phyloP scores from a whole-genome alignment of 1,140 invertebrate genomes.

The Euura lappo region DNA sequence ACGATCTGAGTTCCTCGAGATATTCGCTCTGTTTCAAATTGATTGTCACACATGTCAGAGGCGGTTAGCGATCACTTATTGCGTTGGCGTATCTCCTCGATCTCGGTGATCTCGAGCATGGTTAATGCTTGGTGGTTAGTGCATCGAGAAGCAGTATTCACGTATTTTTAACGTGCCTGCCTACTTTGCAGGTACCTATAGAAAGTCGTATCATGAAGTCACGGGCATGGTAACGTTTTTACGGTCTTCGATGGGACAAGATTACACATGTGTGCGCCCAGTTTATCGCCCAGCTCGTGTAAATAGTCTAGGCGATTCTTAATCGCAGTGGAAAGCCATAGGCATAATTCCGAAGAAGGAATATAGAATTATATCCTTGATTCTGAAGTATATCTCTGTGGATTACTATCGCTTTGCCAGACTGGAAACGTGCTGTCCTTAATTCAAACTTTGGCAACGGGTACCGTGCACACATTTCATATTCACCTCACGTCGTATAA shows the following conservation, averaged over 20 bases:
- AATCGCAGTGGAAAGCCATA: no score
- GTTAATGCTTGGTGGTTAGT: background rate
- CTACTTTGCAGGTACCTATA: no score
- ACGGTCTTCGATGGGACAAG: no score
- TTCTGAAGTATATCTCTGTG: background rate
- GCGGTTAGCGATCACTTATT: slow-evolving; percentile 2
- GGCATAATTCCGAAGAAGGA: no score
- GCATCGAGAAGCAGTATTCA: no score
- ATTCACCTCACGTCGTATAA: background rate
- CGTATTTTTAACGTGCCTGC: no score
- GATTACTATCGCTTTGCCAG: background rate
- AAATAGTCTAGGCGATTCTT: no score
- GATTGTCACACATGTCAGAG: slow-evolving; percentile 5
- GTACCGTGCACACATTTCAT: background rate
- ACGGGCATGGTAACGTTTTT: no score
- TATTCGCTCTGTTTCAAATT: slow-evolving; percentile 6
- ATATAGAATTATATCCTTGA: no score
- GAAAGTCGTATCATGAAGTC: no score
- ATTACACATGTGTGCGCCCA: no score
- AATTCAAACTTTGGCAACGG: background rate
- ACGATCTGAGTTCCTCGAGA: slow-evolving; percentile 1
- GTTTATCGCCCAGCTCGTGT: no score
- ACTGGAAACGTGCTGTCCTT: background rate
- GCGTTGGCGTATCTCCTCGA: slow-evolving; percentile 6
- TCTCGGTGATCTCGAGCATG: background rate